Percentiles rank a stretch among this genome's conserved stretches.
These are phyloP conservation scores for Callionymus lyra DNA, from an alignment of 2,113 vertebrate genomes.

Conservation along the genomic window DNA sequence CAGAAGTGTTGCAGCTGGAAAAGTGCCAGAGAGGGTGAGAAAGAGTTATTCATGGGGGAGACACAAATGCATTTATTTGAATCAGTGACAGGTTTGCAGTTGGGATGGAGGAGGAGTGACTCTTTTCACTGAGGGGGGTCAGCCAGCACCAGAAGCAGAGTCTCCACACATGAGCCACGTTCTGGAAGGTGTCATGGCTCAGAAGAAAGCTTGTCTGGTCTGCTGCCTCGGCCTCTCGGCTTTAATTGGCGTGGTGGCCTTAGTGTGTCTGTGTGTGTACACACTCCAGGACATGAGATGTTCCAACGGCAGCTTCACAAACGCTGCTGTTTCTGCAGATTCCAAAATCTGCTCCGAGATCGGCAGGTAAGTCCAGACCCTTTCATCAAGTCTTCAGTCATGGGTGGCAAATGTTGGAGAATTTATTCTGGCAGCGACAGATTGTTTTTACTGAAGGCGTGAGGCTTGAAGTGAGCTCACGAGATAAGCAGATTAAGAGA, in stretches of 20 bases:
- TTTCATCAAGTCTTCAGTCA: neutral
- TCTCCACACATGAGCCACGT: neutral
- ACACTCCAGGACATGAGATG: slow-evolving; percentile 3
- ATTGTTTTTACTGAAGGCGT: neutral
- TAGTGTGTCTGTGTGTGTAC: slow-evolving; percentile 29
- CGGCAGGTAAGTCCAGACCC: slow-evolving; percentile 36
- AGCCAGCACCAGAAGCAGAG: slow-evolving; percentile 1
- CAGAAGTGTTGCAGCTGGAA: neutral
- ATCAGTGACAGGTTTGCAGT: too few species aligned
- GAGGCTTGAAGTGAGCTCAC: slow-evolving; percentile 12
- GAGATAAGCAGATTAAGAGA: slow-evolving; percentile 54
- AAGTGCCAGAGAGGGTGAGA: too few species aligned
- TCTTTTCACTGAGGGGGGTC: neutral
- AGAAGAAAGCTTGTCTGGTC: slow-evolving; percentile 19
- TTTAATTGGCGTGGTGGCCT: slow-evolving; percentile 1
- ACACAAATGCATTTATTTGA: too few species aligned
- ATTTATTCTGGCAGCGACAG: neutral
- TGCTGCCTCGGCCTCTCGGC: slow-evolving; percentile 12
- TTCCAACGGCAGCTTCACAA: slow-evolving; percentile 22
- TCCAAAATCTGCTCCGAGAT: slow-evolving; percentile 44
- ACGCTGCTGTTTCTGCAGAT: slow-evolving; percentile 53
- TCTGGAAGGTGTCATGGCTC: slow-evolving; percentile 20
- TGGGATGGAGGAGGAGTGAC: too few species aligned
- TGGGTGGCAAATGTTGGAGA: too few species aligned
- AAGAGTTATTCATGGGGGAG: too few species aligned